Evolutionary conservation across 1,140 invertebrate species (phyloP).

Genomic region (Arion vulgaris): DNA sequence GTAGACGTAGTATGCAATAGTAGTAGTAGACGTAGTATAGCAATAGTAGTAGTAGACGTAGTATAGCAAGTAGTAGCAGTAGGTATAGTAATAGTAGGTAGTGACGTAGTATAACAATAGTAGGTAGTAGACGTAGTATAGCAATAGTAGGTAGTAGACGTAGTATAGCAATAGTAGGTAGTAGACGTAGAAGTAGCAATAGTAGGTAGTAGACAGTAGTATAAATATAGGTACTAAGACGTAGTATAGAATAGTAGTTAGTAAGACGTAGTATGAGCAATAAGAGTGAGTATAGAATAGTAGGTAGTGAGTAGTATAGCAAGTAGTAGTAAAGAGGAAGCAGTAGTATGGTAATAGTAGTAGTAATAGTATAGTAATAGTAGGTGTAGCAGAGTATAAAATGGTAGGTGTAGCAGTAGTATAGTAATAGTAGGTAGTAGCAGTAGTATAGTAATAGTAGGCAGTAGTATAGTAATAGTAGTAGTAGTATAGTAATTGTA

Average conservation of each 20-base stretch:
- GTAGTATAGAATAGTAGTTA: no score
- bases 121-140: no score
- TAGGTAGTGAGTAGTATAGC: no score
- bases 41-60: slow-evolving; percentile 13
- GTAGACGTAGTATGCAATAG: no score
- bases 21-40: no score
- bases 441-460: background rate
- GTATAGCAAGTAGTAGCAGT: background rate
- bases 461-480: background rate
- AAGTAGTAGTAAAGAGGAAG: no score
- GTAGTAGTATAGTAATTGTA: background rate
- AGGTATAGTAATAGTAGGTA: background rate
- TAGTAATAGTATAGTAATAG: background rate
- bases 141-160: no score
- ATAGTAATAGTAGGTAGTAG: background rate
- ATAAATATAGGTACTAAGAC: no score
- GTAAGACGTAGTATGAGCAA: no score
- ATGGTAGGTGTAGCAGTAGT: background rate
- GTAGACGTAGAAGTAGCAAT: slow-evolving; percentile 1
- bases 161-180: no score
- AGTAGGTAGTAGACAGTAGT: slow-evolving; percentile 23
- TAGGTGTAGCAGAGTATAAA: background rate
- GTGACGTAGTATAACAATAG: no score
- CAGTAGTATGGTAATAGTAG: background rate
- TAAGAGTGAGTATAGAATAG: no score